Evolutionary conservation across 1,140 invertebrate genomes (phyloP).

Genomic region (Ephestia elutella): DNA sequence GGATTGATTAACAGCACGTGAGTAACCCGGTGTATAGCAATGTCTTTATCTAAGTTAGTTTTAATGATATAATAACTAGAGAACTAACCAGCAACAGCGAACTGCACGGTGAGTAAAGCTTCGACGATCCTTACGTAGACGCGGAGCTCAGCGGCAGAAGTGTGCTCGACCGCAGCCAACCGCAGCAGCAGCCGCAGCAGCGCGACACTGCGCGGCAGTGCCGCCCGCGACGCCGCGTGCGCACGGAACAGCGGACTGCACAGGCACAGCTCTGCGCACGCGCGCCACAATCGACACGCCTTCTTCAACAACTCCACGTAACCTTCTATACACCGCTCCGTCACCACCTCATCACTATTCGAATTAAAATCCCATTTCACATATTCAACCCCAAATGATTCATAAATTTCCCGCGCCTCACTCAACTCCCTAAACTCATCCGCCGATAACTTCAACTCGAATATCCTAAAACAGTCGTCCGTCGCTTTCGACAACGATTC

Average conservation of each 20-base stretch:
- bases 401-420: slow-evolving; percentile 44
- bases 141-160: slow-evolving; percentile 30
- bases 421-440: slow-evolving; percentile 45
- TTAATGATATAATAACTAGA: too few relatives aligned
- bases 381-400: slow-evolving; percentile 16
- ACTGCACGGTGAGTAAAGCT: slow-evolving; percentile 62
- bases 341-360: slow-evolving; percentile 13
- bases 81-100: slow-evolving; percentile 58
- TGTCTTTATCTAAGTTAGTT: too few relatives aligned
- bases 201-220: slow-evolving; percentile 48
- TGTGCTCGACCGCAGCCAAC: slow-evolving; percentile 34
- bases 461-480: slow-evolving; percentile 52
- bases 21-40: too few relatives aligned
- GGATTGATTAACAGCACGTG: too few relatives aligned
- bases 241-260: slow-evolving; percentile 75
- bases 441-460: slow-evolving; percentile 41
- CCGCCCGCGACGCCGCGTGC: slow-evolving; percentile 53
- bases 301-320: slow-evolving; percentile 51
- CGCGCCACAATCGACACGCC: slow-evolving; percentile 74
- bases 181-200: slow-evolving; percentile 60
- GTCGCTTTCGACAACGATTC: slow-evolving; percentile 71
- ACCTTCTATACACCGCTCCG: slow-evolving; percentile 31
- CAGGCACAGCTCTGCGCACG: slow-evolving; percentile 74
- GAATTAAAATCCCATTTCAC: slow-evolving; percentile 15
- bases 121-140: slow-evolving; percentile 59